Evolutionary conservation across 2,888 invertebrate species (phyloP).

Genomic region (Germaria angustata): DNA sequence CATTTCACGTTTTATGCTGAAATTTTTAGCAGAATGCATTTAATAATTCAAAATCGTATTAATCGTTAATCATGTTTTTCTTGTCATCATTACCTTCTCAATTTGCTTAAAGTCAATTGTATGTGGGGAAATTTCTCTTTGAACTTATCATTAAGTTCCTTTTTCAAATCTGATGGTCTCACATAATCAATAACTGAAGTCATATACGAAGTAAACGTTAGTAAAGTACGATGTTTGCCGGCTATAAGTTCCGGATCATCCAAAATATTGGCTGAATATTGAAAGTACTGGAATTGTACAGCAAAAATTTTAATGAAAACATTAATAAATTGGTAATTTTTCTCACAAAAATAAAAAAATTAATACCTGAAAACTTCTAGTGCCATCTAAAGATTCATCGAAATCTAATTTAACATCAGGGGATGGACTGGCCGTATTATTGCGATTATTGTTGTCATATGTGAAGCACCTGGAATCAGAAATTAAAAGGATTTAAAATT

Average conservation of each 20-base stretch:
- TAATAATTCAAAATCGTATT: background rate
- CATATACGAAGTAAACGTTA: constrained; percentile 94
- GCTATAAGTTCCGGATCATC: constrained; percentile 96
- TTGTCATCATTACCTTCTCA: constrained; percentile 87
- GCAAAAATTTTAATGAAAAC: background rate
- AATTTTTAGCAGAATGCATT: constrained; percentile 75
- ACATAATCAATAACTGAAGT: constrained; percentile 98
- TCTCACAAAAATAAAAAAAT: background rate
- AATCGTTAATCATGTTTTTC: no score
- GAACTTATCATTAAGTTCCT: constrained; percentile 98
- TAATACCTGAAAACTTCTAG: constrained; percentile 71
- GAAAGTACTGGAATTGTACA: constrained; percentile 68
- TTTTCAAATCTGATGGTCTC: constrained; percentile 96
- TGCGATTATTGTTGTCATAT: constrained; percentile 78
- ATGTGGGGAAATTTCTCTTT: constrained; percentile 96
- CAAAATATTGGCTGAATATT: constrained; percentile 92
- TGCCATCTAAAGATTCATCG: constrained; percentile 75
- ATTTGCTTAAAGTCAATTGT: constrained; percentile 95
- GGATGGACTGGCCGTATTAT: constrained; percentile 77
- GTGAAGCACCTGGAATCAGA: constrained; percentile 76
- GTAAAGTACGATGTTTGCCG: constrained; percentile 91
- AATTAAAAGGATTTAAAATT: no score
- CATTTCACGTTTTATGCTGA: constrained; percentile 97
- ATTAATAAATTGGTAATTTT: background rate
- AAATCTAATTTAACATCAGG: constrained; percentile 78